Evolutionary conservation across 2,888 invertebrate species (phyloP).

Genomic region (Cataglyphis rosenhaueri): DNA sequence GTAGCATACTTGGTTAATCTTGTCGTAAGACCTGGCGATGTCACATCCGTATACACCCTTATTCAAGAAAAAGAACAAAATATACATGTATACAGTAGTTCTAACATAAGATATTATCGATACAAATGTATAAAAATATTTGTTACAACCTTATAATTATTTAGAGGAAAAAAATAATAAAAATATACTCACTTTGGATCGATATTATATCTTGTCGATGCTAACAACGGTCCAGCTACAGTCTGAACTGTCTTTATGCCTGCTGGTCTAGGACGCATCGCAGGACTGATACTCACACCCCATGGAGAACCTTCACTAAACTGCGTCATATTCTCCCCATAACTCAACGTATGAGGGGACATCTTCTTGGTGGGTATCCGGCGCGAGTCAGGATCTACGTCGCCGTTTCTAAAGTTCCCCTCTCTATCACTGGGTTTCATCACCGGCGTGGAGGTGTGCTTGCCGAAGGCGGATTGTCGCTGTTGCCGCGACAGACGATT

Average conservation of each 20-base stretch:
- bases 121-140: not conserved
- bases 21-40: constrained; percentile 82
- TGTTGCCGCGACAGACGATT: constrained; percentile 35
- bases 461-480: constrained; percentile 49
- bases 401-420: constrained; percentile 69
- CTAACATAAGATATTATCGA: not conserved
- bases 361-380: constrained; percentile 58
- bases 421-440: constrained; percentile 63
- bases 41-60: constrained; percentile 76
- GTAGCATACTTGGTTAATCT: constrained; percentile 82
- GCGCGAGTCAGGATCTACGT: constrained; percentile 45
- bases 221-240: constrained; percentile 85
- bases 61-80: constrained; percentile 1
- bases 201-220: constrained; percentile 86
- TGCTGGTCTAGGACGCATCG: constrained; percentile 74
- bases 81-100: not conserved
- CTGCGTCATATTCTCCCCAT: constrained; percentile 69
- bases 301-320: constrained; percentile 79
- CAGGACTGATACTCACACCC: constrained; percentile 79
- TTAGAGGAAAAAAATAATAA: not conserved
- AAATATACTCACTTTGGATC: constrained; percentile 84
- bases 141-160: not conserved
- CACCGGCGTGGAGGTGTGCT: constrained; percentile 77
- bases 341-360: constrained; percentile 58
- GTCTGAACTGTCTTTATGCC: constrained; percentile 81